These are phyloP conservation scores for Caenorhabditis latens DNA, from an alignment of 1,140 invertebrate species.

Conservation along the genomic window DNA sequence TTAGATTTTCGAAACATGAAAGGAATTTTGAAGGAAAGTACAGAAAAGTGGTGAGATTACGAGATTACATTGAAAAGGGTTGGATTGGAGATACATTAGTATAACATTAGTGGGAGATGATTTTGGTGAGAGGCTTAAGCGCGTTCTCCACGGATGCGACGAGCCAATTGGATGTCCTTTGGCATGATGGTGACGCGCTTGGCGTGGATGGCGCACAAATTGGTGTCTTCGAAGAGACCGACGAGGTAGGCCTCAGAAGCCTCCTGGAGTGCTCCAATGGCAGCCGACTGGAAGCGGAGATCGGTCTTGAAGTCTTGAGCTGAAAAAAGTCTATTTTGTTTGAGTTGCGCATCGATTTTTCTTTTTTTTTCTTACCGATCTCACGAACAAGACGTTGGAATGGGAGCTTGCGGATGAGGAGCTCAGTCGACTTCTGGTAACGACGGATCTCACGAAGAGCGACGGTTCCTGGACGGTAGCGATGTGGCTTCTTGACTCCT, in stretches of 20 bases:
- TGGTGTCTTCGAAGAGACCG: slow-evolving; percentile 90
- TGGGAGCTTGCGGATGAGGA: slow-evolving; percentile 81
- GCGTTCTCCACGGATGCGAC: slow-evolving; percentile 83
- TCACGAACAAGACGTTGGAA: slow-evolving; percentile 80
- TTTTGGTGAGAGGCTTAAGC: slow-evolving; percentile 74
- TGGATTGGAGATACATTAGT: not conserved
- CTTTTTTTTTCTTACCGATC: slow-evolving; percentile 81
- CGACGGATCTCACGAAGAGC: slow-evolving; percentile 80
- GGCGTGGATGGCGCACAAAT: slow-evolving; percentile 92
- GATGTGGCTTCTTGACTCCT: slow-evolving; percentile 80
- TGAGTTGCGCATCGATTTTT: not conserved
- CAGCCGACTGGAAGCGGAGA: slow-evolving; percentile 86
- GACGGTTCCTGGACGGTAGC: slow-evolving; percentile 78
- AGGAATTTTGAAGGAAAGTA: too few species aligned
- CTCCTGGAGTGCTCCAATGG: slow-evolving; percentile 86
- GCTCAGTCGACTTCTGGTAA: slow-evolving; percentile 84
- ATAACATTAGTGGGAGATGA: not conserved
- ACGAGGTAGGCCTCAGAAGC: slow-evolving; percentile 90
- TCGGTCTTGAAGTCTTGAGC: slow-evolving; percentile 86
- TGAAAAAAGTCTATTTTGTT: slow-evolving; percentile 68
- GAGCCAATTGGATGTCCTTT: slow-evolving; percentile 91
- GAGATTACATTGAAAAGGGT: not conserved
- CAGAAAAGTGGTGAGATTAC: not conserved
- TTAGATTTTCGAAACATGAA: too few species aligned
- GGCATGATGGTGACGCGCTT: slow-evolving; percentile 96